Percentiles rank a stretch among this genome's conserved stretches.
Evolutionary conservation across 2,888 invertebrate genomes (phyloP).

Genomic region (Ichneumoninae sp.): DNA sequence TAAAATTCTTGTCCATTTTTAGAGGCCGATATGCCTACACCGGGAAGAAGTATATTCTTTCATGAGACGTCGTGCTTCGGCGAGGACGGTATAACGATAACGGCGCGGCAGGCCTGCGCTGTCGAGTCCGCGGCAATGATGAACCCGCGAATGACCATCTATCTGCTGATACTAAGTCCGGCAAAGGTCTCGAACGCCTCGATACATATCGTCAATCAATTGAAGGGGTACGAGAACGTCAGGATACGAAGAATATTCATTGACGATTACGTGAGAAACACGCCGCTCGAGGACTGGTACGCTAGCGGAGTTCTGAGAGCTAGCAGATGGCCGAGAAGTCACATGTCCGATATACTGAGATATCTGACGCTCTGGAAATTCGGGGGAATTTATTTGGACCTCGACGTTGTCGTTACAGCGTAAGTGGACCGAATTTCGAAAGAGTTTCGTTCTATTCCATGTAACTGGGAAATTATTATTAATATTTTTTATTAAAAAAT

Average conservation of each 20-base stretch:
- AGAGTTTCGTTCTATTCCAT: background rate
- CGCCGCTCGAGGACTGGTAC: slow-evolving; percentile 87
- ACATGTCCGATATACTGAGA: slow-evolving; percentile 88
- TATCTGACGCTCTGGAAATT: slow-evolving; percentile 90
- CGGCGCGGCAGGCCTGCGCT: slow-evolving; percentile 88
- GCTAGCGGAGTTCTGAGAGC: slow-evolving; percentile 84
- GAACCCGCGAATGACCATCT: slow-evolving; percentile 87
- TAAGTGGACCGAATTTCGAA: slow-evolving; percentile 72
- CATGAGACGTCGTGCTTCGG: slow-evolving; percentile 88
- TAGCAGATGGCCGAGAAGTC: slow-evolving; percentile 87
- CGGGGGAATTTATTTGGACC: slow-evolving; percentile 91
- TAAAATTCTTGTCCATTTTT: slow-evolving; percentile 11
- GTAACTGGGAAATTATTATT: too few relatives aligned
- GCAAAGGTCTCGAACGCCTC: slow-evolving; percentile 77
- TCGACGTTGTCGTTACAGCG: slow-evolving; percentile 89
- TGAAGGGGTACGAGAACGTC: slow-evolving; percentile 85
- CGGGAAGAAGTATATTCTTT: slow-evolving; percentile 87
- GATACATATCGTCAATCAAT: slow-evolving; percentile 78
- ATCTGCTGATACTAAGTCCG: slow-evolving; percentile 86
- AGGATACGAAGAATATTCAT: slow-evolving; percentile 85
- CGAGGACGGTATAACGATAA: slow-evolving; percentile 84
- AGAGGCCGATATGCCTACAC: slow-evolving; percentile 74
- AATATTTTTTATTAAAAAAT: too few relatives aligned
- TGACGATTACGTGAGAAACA: slow-evolving; percentile 85
- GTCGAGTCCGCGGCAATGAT: slow-evolving; percentile 89